A percentile compares a stretch with the other conserved stretches of the same genome.
phyloP scores from a whole-genome alignment of 2,888 invertebrate genomes.

The Branchipolynoe longqiensis region DNA sequence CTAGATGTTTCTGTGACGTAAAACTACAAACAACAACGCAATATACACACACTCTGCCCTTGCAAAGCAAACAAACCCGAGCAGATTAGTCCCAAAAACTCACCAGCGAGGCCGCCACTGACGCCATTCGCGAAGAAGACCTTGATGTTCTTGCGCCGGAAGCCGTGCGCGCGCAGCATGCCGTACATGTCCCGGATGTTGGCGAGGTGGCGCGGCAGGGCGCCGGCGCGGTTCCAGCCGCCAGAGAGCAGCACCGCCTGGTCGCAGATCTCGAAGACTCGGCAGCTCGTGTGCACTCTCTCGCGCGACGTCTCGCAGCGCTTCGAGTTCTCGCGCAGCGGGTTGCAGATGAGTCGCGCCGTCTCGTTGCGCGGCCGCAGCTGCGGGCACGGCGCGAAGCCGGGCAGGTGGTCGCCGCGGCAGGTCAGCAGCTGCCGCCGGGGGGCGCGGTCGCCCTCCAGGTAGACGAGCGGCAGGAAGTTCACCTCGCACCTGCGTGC shows the following conservation, averaged over 20 bases:
- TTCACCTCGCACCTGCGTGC: constrained; percentile 82
- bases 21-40: too few species aligned
- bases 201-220: constrained; percentile 77
- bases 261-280: constrained; percentile 83
- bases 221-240: constrained; percentile 83
- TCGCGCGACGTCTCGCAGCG: constrained; percentile 82
- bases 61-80: too few species aligned
- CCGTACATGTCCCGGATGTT: constrained; percentile 81
- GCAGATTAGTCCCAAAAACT: too few species aligned
- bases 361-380: constrained; percentile 82
- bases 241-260: constrained; percentile 83
- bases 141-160: constrained; percentile 82
- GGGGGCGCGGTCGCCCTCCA: constrained; percentile 68
- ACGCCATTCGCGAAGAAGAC: constrained; percentile 83
- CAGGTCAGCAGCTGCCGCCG: constrained; percentile 77
- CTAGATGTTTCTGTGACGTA: too few species aligned
- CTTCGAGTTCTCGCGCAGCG: constrained; percentile 82
- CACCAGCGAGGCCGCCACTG: constrained; percentile 76
- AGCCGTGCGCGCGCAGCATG: constrained; percentile 82
- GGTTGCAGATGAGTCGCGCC: constrained; percentile 81
- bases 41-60: too few species aligned
- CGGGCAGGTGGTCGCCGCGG: constrained; percentile 73
- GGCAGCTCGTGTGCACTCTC: constrained; percentile 81
- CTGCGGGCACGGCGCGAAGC: constrained; percentile 81
- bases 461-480: constrained; percentile 83